phyloP scores from a whole-genome alignment of 2,888 invertebrate genomes.

The Periphyllus acericola region DNA sequence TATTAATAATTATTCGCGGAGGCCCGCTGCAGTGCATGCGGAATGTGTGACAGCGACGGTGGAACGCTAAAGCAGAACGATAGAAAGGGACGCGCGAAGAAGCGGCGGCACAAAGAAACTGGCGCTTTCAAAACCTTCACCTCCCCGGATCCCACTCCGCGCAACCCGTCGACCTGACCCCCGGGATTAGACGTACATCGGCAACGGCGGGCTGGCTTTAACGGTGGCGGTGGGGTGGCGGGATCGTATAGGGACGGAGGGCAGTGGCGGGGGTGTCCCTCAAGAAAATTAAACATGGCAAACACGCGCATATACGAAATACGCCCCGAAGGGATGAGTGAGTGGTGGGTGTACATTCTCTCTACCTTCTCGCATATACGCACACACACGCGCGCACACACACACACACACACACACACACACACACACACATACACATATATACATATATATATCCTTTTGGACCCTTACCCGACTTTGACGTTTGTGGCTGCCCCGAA shows the following conservation, averaged over 20 bases:
- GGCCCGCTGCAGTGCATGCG: slow-evolving; percentile 26
- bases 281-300: slow-evolving; percentile 62
- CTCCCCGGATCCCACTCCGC: background rate
- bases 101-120: slow-evolving; percentile 59
- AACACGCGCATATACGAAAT: slow-evolving; percentile 52
- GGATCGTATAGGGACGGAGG: background rate
- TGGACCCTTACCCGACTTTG: slow-evolving; percentile 62
- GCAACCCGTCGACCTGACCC: slow-evolving; percentile 3
- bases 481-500: slow-evolving; percentile 61
- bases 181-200: slow-evolving; percentile 57
- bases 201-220: background rate
- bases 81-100: slow-evolving; percentile 55
- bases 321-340: slow-evolving; percentile 55
- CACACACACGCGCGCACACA: background rate
- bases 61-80: slow-evolving; percentile 35
- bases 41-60: slow-evolving; percentile 46
- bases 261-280: slow-evolving; percentile 52
- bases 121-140: slow-evolving; percentile 28
- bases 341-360: slow-evolving; percentile 45
- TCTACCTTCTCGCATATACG: slow-evolving; percentile 46
- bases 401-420: background rate
- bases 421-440: background rate
- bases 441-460: slow-evolving; percentile 32
- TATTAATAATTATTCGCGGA: slow-evolving; percentile 58
- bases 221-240: background rate